Base-by-base conservation (phyloP, 1,140 invertebrate genomes). In the Bilobella aurantiaca region DNA sequence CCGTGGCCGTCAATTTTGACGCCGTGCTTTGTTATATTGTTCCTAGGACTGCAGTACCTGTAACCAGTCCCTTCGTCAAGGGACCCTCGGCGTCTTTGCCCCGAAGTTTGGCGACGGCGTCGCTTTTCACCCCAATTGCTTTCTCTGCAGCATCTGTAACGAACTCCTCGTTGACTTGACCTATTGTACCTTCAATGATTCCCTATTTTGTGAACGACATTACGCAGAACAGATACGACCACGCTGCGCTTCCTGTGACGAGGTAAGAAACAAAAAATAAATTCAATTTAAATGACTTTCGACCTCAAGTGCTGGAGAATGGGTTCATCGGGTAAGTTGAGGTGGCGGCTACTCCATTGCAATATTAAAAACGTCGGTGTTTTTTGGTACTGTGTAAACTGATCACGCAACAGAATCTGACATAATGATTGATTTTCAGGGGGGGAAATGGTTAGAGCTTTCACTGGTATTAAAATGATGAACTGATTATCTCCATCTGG, bases 221-320 rank as follows among this genome's bases (percentile, higher is more conserved):
- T 96, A 95, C 77, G 91, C 92, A 18, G 92, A 96, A 78, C 83
- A 89, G 74, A 80, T 95, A 70, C 94, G 94, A 77, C 91, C 93
- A 1, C 80, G 93, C 74, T 96, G 93, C 77, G 83, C 89, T 37
- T 90, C 90, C 68, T 96, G 93, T 79, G 93, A 96, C 81, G 93
- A 96, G 87, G 92, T 96, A 78, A 85, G 87, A 82, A 3, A n/a
- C n/a, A n/a, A n/a, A n/a, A n/a, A n/a, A n/a, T n/a, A 57, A 42
- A 42, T 42, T 18, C 34, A 42, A 8, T 12, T 46, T 62, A 18
- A 58, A 62, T 18, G 46, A 23, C 34, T n/a, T n/a, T n/a, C 34
- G 18, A 25, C 29, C 29, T 42, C 34, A 12, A 42, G 8, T 18
- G 34, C 34, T 42, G 34, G 34, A 42, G 34, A 42, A 42, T 42